Base-by-base conservation (phyloP, 1,140 invertebrate species). In the Hycleus cichorii region DNA sequence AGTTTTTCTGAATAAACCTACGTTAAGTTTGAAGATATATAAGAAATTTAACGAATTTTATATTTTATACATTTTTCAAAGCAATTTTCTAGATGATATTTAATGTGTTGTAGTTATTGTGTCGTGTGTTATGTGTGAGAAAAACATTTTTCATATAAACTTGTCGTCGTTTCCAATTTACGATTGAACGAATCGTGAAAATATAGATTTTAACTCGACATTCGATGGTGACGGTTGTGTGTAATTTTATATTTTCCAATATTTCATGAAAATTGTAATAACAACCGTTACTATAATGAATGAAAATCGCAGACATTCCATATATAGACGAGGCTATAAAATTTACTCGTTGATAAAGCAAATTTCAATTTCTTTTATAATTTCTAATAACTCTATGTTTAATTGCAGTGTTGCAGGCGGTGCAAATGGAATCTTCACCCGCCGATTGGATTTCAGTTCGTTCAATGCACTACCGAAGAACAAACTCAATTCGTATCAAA, bases 401-500 rank as follows among this genome's bases (percentile, higher is more conserved):
- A 39, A 47, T 55, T 82, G 12, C 81, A 93, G 90, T 72, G 86
- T 90, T 76, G 90, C 88, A 61, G 90, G 88, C 69, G 89, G 89
- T 54, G 90, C 90, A 39, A 93, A 90, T 71, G 89, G 90, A 26
- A 91, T 95, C 64, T 95, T 96, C 74, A 89, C 86, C 24, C 84
- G 92, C 63, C 86, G 95, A 58, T 78, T 88, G 68, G 93, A 97
- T 78, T 94, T 96, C 79, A 93, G 91, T 65, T 91, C 91, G 39
- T 97, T 97, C 82, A 97, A 95, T 74, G 83, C 86, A 57, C 80
- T 98, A 64, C 95, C 95, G 51, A 87, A 88, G 72, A 88, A 93
- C 72, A 96, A 96, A 80, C 87, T 96, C 72, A 98, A 98, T 81
- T 95, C 94, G 67, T 97, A 97, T 82, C 93, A 97, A 81, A 96